Base-by-base conservation (phyloP, 1,140 invertebrate species). In the Leptopilina clavipes region DNA sequence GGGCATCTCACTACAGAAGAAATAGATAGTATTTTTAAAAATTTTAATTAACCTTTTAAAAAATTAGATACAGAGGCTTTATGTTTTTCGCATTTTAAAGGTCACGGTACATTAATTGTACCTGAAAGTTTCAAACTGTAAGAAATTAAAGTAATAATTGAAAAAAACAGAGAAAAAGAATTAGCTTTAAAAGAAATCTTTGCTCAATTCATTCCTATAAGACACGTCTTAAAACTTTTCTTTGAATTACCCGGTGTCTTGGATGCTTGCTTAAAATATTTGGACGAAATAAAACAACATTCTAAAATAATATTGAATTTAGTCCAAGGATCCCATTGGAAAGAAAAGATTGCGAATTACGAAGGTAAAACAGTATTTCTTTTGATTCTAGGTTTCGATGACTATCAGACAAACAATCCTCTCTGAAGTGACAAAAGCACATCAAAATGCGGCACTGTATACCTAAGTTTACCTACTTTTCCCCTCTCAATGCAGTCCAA, bases 21-120 rank as follows among this genome's bases (percentile, higher is more conserved):
- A 70, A 17, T 82, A 1, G 43, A 76, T 70, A 8, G 43, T 59
- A 40, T 79, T 11, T 79, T 79, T 17, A 5, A 44, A 70, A 54
- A 77, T 31, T 22, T 77, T 11, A 70, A 25, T 0, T 18, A 14
- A 10, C 18, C 37, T 31, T 77, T 37, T 22, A 52, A 71, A 71
- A 71, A 40, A 19, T 70, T 82, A 19, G n/a, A 80, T 22, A 72
- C 59, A 11, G 78, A 82, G 25, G 14, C 73, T 25, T 72, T 76
- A 45, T 52, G 74, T 25, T 78, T 82, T 12, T 65, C 74, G 31
- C 1, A 71, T 5, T 79, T 79, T 45, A 70, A 82, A 70, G 72
- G 70, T 14, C 59, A 74, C 1, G 43, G 77, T 70, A 82, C 78
- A n/a, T 79, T 56, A 14, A 76, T 82, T 17, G 45, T n/a, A 31